Conservation (phyloP, 2,888 invertebrate species). For the Orchesella flavescens region DNA sequence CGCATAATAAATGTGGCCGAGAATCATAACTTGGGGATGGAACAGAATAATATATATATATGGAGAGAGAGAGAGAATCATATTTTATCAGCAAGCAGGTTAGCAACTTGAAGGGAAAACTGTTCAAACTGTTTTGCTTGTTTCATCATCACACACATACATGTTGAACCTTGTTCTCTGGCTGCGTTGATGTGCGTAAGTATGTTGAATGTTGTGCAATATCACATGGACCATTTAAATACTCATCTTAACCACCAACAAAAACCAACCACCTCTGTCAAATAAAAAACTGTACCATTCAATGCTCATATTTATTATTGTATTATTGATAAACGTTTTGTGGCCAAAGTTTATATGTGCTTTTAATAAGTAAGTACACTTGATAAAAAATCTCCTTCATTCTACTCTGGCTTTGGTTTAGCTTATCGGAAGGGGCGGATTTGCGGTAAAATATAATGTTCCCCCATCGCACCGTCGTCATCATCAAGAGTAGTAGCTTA, state of each 20-base stretch:
- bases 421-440: constrained; percentile 61
- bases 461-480: not conserved
- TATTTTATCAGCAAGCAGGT: too few species aligned
- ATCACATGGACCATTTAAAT: not conserved
- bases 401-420: too few species aligned
- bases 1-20: too few species aligned
- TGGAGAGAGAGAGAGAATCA: too few species aligned
- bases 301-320: too few species aligned
- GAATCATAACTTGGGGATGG: too few species aligned
- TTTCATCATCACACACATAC: not conserved
- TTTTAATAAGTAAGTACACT: constrained; percentile 20
- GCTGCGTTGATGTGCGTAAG: constrained; percentile 50
- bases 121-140: not conserved
- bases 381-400: too few species aligned
- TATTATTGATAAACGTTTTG: constrained; percentile 31
- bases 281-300: constrained; percentile 12
- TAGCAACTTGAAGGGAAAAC: constrained; percentile 36
- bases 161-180: constrained; percentile 31
- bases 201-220: too few species aligned
- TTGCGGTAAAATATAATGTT: constrained; percentile 38
- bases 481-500: constrained; percentile 3
- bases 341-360: constrained; percentile 14
- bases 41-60: too few species aligned
- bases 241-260: constrained; percentile 29
- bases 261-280: not conserved